Evolutionary conservation across 92 coral and sea anemone genomes (phyloP), one percentile per base, ranked within the genome.

Genomic region (Desmophyllum pertusum): DNA sequence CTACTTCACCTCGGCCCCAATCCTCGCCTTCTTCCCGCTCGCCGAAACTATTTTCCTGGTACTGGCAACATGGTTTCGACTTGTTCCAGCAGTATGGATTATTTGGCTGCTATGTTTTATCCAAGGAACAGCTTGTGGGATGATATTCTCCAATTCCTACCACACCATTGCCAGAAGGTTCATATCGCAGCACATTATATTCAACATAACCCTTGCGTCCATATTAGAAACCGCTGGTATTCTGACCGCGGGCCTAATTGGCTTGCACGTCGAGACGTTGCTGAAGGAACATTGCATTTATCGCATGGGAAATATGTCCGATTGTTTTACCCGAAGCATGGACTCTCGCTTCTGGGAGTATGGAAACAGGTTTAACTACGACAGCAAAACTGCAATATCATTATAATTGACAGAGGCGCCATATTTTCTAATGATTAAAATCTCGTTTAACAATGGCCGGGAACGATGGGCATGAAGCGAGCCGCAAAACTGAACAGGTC

Each of bases 171-270:
- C 97, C 13, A 81, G 84, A 39, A 65, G 87, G 21, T 83, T 81
- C 17, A 37, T 86, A 23, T 80, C 90, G 14, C 57, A 61, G 37
- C 93, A 93, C 63, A 70, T 84, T 8, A 80, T 72, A 77, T 67
- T 93, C 40, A 78, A 76, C 64, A 78, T 93, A 64, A 75, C 90
- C 23, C 42, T 83, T 23, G 89, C 97, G 48, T 88, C 86, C 31
- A 81, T 89, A 46, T 61, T 83, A 25, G 97, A 91, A 64, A 79
- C 95, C 70, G 87, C 89, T 88, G 97, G 94, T 4, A 76, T 93
- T 31, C 68, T 91, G 72, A 70, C 89, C 66, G 97, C 97, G 18
- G 97, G 97, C 74, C 68, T 93, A 77, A 59, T 93, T 21, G 93
- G 97, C 10, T 79, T 91, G 19, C 93, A 91, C 62, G 76, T 84